phyloP scores from a whole-genome alignment of 1,140 invertebrate genomes.

The Drosophila lini region DNA sequence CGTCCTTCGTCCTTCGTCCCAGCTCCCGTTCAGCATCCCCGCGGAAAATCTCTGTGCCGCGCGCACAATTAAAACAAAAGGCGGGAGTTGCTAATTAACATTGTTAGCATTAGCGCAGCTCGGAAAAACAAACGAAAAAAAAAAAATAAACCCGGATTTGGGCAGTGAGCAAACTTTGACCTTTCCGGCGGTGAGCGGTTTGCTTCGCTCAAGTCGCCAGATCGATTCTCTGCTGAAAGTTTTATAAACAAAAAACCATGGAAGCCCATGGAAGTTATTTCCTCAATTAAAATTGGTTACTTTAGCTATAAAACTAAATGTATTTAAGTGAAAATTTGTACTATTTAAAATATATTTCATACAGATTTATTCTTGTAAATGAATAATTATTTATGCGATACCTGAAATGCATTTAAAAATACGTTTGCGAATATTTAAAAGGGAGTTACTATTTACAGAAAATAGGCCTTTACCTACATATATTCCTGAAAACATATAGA shows the following conservation, averaged over 20 bases:
- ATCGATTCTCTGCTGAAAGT: conserved; percentile 25
- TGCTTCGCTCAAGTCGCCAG: not conserved
- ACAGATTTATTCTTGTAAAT: not conserved
- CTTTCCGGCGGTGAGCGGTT: conserved; percentile 15
- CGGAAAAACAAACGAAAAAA: conserved; percentile 26
- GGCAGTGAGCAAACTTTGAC: conserved; percentile 41
- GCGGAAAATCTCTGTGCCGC: conserved; percentile 35
- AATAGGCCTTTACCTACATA: no score
- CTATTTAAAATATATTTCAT: not conserved
- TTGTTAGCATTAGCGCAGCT: conserved; percentile 46
- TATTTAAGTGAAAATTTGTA: not conserved
- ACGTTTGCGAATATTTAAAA: no score
- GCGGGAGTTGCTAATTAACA: conserved; percentile 63
- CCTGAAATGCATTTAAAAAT: no score
- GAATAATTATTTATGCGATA: not conserved
- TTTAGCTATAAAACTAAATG: not conserved
- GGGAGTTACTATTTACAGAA: no score
- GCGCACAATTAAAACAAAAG: conserved; percentile 59
- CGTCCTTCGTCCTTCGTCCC: not conserved
- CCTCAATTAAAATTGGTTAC: not conserved
- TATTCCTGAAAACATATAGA: not conserved
- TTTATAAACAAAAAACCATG: not conserved
- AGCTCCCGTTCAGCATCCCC: not conserved
- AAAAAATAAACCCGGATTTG: conserved; percentile 1
- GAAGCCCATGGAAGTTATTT: no score